phyloP scores from a whole-genome alignment of 2,888 invertebrate species.

The Apodemia hepburni region DNA sequence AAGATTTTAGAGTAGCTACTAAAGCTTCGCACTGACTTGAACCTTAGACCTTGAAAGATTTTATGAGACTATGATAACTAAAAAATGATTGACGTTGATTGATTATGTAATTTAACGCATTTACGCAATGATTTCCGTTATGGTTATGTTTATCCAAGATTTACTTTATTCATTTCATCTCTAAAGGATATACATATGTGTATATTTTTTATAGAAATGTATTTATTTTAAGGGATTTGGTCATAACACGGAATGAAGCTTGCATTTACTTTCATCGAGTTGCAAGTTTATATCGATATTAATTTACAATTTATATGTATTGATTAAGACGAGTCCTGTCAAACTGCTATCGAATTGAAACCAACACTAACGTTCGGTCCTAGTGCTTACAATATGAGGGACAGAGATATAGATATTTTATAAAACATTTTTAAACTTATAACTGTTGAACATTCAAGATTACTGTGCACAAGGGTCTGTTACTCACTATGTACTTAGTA shows the following conservation, averaged over 20 bases:
- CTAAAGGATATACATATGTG: neutral
- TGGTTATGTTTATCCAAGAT: too few species aligned
- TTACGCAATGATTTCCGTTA: too few species aligned
- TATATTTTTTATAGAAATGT: neutral
- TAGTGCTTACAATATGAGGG: neutral
- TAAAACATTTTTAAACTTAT: conserved; percentile 4
- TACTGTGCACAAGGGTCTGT: conserved; percentile 14
- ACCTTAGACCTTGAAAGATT: too few species aligned
- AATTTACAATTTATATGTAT: neutral
- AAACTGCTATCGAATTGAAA: neutral
- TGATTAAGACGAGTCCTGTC: neutral
- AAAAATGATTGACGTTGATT: too few species aligned
- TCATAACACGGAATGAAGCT: too few species aligned
- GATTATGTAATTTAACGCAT: neutral
- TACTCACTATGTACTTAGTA: conserved; percentile 14
- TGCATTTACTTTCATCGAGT: too few species aligned
- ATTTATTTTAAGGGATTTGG: neutral
- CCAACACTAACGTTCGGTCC: neutral
- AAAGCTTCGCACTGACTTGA: too few species aligned
- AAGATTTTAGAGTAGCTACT: too few species aligned
- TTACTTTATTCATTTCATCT: too few species aligned
- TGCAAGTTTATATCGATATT: neutral
- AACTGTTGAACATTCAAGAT: conserved; percentile 13
- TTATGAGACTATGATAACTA: too few species aligned
- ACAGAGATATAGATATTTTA: neutral